Conservation (phyloP, 2,888 invertebrate species). For the Heliconius charithonia region DNA sequence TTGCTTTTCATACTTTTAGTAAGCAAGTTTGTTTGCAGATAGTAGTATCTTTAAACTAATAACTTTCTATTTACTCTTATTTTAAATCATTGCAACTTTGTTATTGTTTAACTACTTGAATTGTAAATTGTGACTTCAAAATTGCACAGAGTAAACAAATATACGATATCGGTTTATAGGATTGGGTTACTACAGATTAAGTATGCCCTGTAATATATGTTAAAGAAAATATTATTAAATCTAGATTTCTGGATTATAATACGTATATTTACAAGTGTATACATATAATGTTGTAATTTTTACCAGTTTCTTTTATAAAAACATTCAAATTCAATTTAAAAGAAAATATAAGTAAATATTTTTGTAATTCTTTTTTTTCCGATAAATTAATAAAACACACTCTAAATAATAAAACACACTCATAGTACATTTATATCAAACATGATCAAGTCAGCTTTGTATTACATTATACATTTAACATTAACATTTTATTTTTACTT, state of each 20-base stretch:
- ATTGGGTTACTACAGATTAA: not conserved
- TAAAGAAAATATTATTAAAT: not conserved
- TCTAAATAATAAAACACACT: too few species aligned
- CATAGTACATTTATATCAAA: too few species aligned
- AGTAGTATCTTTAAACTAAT: too few species aligned
- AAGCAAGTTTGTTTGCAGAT: not conserved
- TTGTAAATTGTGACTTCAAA: not conserved
- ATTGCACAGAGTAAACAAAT: not conserved
- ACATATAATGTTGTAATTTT: not conserved
- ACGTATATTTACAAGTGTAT: not conserved
- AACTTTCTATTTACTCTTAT: not conserved
- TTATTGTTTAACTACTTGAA: conserved; percentile 13
- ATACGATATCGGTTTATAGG: not conserved
- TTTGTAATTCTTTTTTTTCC: too few species aligned
- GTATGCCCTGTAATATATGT: not conserved
- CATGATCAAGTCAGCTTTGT: too few species aligned
- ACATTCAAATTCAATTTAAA: not conserved
- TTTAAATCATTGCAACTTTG: not conserved
- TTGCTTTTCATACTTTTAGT: not conserved
- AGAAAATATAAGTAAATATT: not conserved
- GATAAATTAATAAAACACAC: too few species aligned
- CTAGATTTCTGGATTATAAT: too few species aligned
- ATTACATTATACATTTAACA: not conserved
- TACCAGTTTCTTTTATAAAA: not conserved
- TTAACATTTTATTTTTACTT: not conserved